phyloP scores from a whole-genome alignment of 2,888 invertebrate species.

The Ennomos quercinarius region DNA sequence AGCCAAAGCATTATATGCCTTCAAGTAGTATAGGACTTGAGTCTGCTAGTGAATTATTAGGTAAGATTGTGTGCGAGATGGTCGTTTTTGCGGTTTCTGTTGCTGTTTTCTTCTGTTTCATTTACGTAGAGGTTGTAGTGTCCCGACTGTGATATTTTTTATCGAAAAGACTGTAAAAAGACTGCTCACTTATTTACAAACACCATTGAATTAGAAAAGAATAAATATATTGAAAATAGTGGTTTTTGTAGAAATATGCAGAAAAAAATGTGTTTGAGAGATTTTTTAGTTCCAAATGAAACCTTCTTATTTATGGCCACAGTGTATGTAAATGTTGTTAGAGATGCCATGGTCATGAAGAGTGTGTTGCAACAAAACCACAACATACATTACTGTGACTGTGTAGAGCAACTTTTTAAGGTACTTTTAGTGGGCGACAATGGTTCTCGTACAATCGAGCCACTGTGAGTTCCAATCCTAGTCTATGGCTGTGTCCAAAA shows the following conservation, averaged over 20 bases:
- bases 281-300: neutral
- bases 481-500: too few relatives aligned
- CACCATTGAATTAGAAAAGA: neutral
- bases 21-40: slow-evolving; percentile 75
- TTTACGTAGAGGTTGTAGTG: neutral
- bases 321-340: neutral
- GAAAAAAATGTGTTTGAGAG: too few relatives aligned
- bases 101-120: slow-evolving; percentile 23
- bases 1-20: slow-evolving; percentile 75
- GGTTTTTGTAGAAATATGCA: neutral
- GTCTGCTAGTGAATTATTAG: slow-evolving; percentile 81
- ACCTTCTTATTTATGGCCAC: neutral
- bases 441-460: too few relatives aligned
- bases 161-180: neutral
- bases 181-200: slow-evolving; percentile 1
- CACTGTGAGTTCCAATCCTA: too few relatives aligned
- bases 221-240: too few relatives aligned
- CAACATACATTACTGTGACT: too few relatives aligned
- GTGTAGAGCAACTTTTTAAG: too few relatives aligned
- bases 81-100: slow-evolving; percentile 11
- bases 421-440: too few relatives aligned
- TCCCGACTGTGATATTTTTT: neutral
- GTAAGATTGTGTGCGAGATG: slow-evolving; percentile 50
- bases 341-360: too few relatives aligned
- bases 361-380: too few relatives aligned